Evolutionary conservation across 2,113 vertebrate species (phyloP), one percentile per base, ranked within the genome.

Genomic region (Rhinolophus sinicus): DNA sequence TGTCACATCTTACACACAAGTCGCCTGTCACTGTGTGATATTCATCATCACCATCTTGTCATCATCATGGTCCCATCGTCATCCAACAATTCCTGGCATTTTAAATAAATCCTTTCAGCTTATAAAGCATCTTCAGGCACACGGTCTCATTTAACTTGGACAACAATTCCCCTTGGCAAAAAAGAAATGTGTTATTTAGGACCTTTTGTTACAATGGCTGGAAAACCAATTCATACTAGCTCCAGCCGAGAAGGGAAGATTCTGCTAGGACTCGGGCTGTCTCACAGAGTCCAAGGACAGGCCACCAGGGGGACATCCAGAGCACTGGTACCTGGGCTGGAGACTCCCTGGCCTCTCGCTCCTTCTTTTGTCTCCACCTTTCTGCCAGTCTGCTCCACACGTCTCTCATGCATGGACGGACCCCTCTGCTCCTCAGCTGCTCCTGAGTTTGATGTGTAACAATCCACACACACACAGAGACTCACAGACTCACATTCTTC

Each of bases 161-260:
- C 50, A 73, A 81, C 10, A 89, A 56, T 38, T 72, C 19, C 44
- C 16, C 8, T 76, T 67, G 90, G 50, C 38, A 88, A 52, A 95
- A 89, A 96, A 82, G 33, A 93, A 96, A 85, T 73, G 10, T 15
- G 87, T 54, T 90, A 33, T 73, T 86, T 64, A 38, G 58, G 72
- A 62, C 14, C 76, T 88, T 88, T 85, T 81, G 40, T 96, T 40
- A 90, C 26, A 88, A 28, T 69, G 44, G 2, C 21, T 75, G 58
- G 56, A 52, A 75, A 85, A 21, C 52, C 35, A 62, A 30, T 88
- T 96, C 64, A 69, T 12, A 35, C 40, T 33, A 40, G 6, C 60
- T 86, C 35, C 35, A 88, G 5, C 60, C 69, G 33, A 52, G 50
- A 67, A 94, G 35, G 40, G 47, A n/a, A 90, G 64, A 60, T 67